Percentiles rank a stretch among this genome's conserved stretches.
Conservation (phyloP, 2,888 invertebrate species). For the Hofmannophila pseudospretella region DNA sequence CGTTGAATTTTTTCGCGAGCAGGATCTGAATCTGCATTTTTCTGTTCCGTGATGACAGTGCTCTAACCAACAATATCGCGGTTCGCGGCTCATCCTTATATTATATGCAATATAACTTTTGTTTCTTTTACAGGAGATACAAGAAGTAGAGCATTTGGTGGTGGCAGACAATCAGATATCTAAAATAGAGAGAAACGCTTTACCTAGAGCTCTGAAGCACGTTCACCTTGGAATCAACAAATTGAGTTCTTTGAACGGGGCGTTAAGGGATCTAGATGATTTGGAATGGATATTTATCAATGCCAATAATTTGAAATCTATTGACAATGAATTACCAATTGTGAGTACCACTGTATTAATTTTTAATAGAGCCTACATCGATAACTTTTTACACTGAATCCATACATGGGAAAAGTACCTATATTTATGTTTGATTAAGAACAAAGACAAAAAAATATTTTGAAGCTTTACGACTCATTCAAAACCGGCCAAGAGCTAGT, state of each 20-base stretch:
- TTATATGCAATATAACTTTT: no score
- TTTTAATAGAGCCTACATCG: not conserved
- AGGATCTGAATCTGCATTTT: no score
- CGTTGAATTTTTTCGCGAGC: no score
- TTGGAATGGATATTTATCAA: slow-evolving; percentile 89
- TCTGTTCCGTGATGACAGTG: no score
- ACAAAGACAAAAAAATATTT: no score
- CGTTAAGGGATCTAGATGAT: slow-evolving; percentile 83
- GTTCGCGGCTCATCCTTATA: no score
- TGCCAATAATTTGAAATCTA: slow-evolving; percentile 83
- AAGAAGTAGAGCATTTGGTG: slow-evolving; percentile 81
- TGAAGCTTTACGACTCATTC: no score
- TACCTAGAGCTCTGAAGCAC: slow-evolving; percentile 83
- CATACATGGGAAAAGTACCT: no score
- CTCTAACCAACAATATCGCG: no score
- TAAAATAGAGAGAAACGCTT: slow-evolving; percentile 83
- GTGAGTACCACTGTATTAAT: slow-evolving; percentile 45
- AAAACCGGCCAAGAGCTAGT: no score
- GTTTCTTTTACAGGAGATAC: slow-evolving; percentile 60
- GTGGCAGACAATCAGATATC: slow-evolving; percentile 87
- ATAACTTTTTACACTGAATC: not conserved
- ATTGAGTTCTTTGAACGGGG: slow-evolving; percentile 85
- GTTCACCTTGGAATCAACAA: slow-evolving; percentile 87
- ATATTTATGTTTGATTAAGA: no score
- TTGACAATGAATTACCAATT: slow-evolving; percentile 87